Evolutionary conservation across 37 sponge, comb jelly and placozoan species (phyloP), one percentile per base, ranked within the genome.

Genomic region (Diacarnus erythraeanus): DNA sequence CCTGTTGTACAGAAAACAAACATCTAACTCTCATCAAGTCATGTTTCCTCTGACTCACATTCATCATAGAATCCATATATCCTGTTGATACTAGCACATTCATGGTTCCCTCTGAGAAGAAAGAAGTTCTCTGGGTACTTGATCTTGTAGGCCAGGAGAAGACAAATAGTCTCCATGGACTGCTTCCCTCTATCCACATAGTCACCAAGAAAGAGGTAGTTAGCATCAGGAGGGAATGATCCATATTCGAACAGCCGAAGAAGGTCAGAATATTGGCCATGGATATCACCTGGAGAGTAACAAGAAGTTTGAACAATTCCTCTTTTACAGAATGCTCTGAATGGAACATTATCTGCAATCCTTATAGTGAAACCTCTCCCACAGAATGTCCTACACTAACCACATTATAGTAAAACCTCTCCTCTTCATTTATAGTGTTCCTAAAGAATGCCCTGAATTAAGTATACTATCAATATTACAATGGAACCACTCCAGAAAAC

Each of bases 81-180:
- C 69, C 99, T 87, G 72, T 98, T 98, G 77, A 98, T 95, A 64
- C 94, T 94, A 40, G 99, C 99, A 88, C 99, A 98, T 59, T 98
- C 99, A 65, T 98, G 99, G 77, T 98, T 98, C 22, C 99, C 99
- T 57, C 99, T 77, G 35, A 98, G 81, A 42, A 98, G 92, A 78
- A 98, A 98, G 90, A 98, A 98, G 72, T 98, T 98, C 83, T 98
- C 99, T 2, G 96, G 96, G 37, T 98, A 98, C 83, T 98, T 98
- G 65, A 98, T 98, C 88, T 98, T 98, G 79, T 98, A 98, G 38
- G 99, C 99, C 47, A 98, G 77, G 0, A 98, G 87, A 3, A 98
- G 94, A 57, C 99, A 98, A 40, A 98, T 98, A 54, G 96, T 91
- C 66, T 98, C 99, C 82, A 98, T 74, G 6, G 94, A 94, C 77